Conservation (phyloP, 2,888 invertebrate genomes). For the Ectemnius continuus region DNA sequence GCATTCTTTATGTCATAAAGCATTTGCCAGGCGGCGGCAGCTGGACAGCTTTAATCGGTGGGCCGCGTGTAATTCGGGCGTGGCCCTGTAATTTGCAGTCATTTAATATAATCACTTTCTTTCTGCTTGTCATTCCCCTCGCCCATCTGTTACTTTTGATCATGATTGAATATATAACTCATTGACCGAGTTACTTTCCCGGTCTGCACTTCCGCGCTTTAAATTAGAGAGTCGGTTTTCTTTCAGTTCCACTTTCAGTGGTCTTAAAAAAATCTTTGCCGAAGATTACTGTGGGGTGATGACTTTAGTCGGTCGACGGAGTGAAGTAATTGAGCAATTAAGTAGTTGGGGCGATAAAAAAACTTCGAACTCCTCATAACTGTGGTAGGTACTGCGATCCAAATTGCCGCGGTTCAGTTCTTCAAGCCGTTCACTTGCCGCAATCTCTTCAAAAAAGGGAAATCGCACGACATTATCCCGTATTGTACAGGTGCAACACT, state of each 20-base stretch:
- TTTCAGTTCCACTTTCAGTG: background rate
- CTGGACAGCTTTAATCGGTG: conserved; percentile 9
- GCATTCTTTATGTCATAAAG: background rate
- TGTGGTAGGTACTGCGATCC: too few species aligned
- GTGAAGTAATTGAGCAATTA: too few species aligned
- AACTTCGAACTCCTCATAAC: too few species aligned
- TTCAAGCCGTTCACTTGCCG: too few species aligned
- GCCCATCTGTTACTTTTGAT: conserved; percentile 6
- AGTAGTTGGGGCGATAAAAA: too few species aligned
- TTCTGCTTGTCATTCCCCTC: conserved; percentile 37
- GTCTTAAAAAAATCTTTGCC: too few species aligned
- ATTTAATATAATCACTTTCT: conserved; percentile 72
- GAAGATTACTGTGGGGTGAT: too few species aligned
- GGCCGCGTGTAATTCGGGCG: conserved; percentile 19
- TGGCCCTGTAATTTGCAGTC: conserved; percentile 66
- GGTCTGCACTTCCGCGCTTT: background rate
- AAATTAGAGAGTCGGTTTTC: background rate
- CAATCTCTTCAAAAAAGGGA: too few species aligned
- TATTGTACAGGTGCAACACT: too few species aligned
- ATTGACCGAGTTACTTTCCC: conserved; percentile 6
- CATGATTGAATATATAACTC: background rate
- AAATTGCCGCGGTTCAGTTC: too few species aligned
- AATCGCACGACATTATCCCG: too few species aligned
- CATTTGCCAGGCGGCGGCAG: conserved; percentile 2
- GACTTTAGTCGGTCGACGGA: too few species aligned